Evolutionary conservation across 2,113 vertebrate species (phyloP).

Genomic region (Coturnix japonica): DNA sequence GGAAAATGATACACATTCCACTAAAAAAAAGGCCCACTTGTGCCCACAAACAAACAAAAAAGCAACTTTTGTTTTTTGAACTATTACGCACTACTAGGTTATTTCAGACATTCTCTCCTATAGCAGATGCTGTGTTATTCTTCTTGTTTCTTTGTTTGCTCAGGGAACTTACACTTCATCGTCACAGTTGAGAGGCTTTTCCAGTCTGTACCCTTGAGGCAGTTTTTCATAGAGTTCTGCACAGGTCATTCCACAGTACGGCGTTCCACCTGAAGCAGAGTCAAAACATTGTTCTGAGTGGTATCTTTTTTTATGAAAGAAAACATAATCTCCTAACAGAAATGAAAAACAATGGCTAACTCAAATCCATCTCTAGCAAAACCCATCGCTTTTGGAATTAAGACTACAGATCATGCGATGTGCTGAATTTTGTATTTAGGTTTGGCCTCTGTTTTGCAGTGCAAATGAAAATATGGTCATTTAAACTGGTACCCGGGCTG

Average conservation of each 20-base stretch:
- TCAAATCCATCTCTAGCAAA: background rate
- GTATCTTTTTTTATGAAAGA: background rate
- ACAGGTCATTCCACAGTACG: constrained; percentile 90
- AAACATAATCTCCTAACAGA: background rate
- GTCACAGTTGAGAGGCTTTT: constrained; percentile 90
- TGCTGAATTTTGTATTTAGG: background rate
- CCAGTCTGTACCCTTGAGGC: constrained; percentile 87
- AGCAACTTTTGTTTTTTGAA: background rate
- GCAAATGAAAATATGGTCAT: background rate
- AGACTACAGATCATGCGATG: background rate
- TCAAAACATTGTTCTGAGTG: background rate
- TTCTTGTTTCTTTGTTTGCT: background rate
- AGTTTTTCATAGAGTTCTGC: constrained; percentile 90
- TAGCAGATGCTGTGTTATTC: background rate
- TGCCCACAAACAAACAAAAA: background rate
- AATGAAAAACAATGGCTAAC: background rate
- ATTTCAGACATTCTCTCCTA: background rate
- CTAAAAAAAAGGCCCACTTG: background rate
- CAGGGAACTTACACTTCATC: constrained; percentile 89
- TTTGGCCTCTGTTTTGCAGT: background rate
- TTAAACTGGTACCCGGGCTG: background rate
- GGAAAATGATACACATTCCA: background rate
- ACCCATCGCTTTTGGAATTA: background rate
- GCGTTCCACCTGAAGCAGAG: constrained; percentile 83
- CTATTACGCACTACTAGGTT: background rate